These are phyloP conservation scores for Champsocephalus gunnari DNA, from an alignment of 2,797 vertebrate genomes.

Conservation along the genomic window DNA sequence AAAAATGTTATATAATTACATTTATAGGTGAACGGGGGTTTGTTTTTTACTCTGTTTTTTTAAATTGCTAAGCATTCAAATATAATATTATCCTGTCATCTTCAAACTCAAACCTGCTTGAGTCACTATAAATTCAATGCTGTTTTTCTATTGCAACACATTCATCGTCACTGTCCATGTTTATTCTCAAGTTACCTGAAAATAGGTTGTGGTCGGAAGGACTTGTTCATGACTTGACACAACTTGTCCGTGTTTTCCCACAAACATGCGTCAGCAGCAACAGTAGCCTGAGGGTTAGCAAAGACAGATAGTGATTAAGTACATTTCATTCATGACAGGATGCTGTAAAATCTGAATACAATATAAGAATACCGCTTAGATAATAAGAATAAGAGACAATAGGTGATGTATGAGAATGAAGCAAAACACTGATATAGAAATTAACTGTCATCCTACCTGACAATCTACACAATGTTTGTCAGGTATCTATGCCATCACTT, in stretches of 20 bases:
- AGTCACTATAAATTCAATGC: neutral
- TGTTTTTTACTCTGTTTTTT: too few species aligned
- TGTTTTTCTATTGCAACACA: neutral
- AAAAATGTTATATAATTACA: too few species aligned
- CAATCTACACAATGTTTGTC: neutral
- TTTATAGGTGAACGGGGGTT: too few species aligned
- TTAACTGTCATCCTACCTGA: neutral
- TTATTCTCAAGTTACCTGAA: too few species aligned
- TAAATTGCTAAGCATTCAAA: too few species aligned
- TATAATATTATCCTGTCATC: too few species aligned
- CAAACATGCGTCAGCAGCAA: neutral
- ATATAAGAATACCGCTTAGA: neutral
- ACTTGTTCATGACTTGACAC: slow-evolving; percentile 3
- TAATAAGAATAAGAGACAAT: neutral
- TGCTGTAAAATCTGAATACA: neutral
- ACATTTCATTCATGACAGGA: neutral
- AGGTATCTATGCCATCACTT: too few species aligned
- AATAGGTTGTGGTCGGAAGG: neutral
- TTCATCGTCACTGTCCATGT: neutral
- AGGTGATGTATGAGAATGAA: neutral
- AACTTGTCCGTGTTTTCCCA: slow-evolving; percentile 32
- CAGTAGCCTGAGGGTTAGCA: slow-evolving; percentile 19
- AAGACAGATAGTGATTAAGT: neutral
- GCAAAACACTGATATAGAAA: neutral
- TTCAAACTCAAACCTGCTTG: too few species aligned